Percentiles rank a stretch among this genome's conserved stretches.
Conservation (phyloP, 2,113 vertebrate species). For the Kryptolebias marmoratus region DNA sequence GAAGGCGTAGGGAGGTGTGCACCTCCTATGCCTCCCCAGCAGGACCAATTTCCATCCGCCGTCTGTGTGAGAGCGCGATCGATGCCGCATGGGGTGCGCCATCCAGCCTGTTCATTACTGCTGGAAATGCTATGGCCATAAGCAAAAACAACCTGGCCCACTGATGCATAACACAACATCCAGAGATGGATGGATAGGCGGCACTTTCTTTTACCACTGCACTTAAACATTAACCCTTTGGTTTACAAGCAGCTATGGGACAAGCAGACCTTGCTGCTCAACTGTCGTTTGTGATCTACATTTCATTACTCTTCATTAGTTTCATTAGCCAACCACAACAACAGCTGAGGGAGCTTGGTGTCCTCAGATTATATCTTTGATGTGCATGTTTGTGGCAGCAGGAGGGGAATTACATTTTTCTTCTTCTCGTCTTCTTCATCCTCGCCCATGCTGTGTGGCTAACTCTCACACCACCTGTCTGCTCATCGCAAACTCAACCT, state of each 20-base stretch:
- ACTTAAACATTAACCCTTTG: slow-evolving; percentile 8
- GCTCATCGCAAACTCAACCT: slow-evolving; percentile 16
- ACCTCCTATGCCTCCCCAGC: slow-evolving; percentile 55
- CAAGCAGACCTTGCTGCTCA: not conserved
- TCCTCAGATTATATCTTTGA: slow-evolving; percentile 49
- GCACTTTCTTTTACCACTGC: slow-evolving; percentile 18
- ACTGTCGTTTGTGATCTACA: not conserved
- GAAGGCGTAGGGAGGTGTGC: slow-evolving; percentile 71
- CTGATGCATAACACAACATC: slow-evolving; percentile 40
- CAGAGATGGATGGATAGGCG: slow-evolving; percentile 6
- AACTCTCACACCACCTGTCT: slow-evolving; percentile 65
- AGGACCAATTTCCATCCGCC: slow-evolving; percentile 70
- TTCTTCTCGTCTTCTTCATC: slow-evolving; percentile 48
- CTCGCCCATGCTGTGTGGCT: slow-evolving; percentile 59
- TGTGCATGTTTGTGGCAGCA: slow-evolving; percentile 56
- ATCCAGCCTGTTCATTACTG: slow-evolving; percentile 69
- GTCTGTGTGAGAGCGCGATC: slow-evolving; percentile 69
- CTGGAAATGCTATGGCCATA: slow-evolving; percentile 48
- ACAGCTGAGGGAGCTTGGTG: slow-evolving; percentile 31
- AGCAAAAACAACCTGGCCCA: slow-evolving; percentile 56
- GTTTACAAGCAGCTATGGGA: not conserved
- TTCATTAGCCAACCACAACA: slow-evolving; percentile 26
- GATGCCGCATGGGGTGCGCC: slow-evolving; percentile 54
- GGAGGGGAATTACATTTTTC: slow-evolving; percentile 59
- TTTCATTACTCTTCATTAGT: slow-evolving; percentile 43